Evolutionary conservation across 2,797 vertebrate species (phyloP), one percentile per base, ranked within the genome.

Genomic region (Epinephelus awoara): DNA sequence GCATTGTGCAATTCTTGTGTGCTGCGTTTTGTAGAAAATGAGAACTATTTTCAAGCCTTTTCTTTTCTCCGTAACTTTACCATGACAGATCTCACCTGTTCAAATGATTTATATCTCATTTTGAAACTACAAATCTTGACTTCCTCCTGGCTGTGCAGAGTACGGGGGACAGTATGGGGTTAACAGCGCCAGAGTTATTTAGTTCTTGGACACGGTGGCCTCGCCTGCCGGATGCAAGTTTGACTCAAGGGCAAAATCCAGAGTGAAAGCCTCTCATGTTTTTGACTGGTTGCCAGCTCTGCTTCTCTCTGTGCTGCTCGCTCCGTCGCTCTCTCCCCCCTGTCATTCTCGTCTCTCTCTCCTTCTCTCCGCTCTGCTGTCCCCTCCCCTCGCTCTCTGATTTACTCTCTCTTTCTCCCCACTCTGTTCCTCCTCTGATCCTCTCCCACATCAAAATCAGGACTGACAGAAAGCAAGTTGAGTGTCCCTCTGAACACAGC

Each of bases 181-280:
- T 93, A 93, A 90, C 86, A 87, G 84, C 77, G 42, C 55, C 84
- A 75, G 80, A 93, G 92, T 79, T 91, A 88, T 92, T 93, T 86
- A 82, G 78, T 91, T 86, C 88, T 91, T 93, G 91, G 90, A 92
- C 91, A 89, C 77, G 73, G 90, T 88, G 91, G 93, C 93, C 89
- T 93, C 88, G 92, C 83, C 90, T 91, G 93, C 91, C 93, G 90
- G 91, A 94, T 93, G 89, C 86, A 79, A 91, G 92, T 92, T 94
- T 92, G 92, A 93, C 92, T 94, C 93, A 87, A 92, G 93, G 91
- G 93, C 91, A 94, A 92, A 93, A 94, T 93, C 86, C 91, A 91
- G 89, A 93, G 88, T 93, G 90, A 92, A 93, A 93, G 91, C 89
- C 91, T 92, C 91, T 93, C 90, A 91, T 92, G 91, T 92, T 92